Base-by-base conservation (phyloP, 2,888 invertebrate species). In the Graphium colonna region DNA sequence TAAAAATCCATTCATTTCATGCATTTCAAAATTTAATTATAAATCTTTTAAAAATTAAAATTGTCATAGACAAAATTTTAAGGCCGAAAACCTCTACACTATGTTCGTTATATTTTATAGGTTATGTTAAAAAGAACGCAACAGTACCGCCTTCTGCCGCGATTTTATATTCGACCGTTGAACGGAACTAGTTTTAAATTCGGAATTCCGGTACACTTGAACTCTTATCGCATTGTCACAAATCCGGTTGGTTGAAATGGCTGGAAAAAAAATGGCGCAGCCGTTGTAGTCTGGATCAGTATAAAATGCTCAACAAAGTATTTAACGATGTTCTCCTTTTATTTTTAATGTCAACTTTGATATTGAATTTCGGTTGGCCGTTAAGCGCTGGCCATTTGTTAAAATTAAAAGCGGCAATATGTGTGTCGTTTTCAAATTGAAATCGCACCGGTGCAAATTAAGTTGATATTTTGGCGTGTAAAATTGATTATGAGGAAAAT, bases 151-250 rank as follows among this genome's bases (percentile, higher is more conserved):
- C 38, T 31, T 42, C 7, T 36, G n/a, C 3, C 12, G 44, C 38
- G 31, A 17, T 18, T 16, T 10, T 46, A 54, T 45, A 26, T 45
- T 31, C 12, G 51, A 33, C 54, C 50, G 54, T 50, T 54, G 54
- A 50, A 50, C 54, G 50, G 54, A 54, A 54, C 54, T 54, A 54
- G 54, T 50, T 54, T 54, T 50, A 45, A 50, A 50, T 54, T 54
- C 54, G 54, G 54, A 54, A 54, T 54, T 54, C 54, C 54, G 54
- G 54, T 54, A 36, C 54, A 46, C 54, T 46, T 50, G 45, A 49
- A 54, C 50, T 54, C 45, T 54, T 49, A 54, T 54, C 49, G 49
- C 39, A 54, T 54, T 45, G 44, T 54, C 36, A 50, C 49, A 41
- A 46, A 54, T 54, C 54, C 54, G 54, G 54, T 54, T 54, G 36